Evolutionary conservation across 2,888 invertebrate genomes (phyloP).

Genomic region (Fissipunctia ypsillon): DNA sequence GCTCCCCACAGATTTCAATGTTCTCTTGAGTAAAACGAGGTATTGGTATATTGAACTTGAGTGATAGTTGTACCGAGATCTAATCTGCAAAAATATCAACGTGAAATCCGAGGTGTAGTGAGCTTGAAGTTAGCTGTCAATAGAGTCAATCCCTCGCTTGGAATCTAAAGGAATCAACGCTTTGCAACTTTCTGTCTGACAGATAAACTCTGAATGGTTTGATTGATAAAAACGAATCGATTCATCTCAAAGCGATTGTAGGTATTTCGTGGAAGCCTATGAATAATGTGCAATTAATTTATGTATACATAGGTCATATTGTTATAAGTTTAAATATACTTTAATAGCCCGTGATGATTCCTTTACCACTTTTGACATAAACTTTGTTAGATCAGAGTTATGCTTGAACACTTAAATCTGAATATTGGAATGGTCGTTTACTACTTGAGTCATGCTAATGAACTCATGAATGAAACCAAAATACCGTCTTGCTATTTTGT

Average conservation of each 20-base stretch:
- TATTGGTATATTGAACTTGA: conserved; percentile 11
- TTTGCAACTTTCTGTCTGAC: not conserved
- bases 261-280: not conserved
- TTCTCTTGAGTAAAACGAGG: conserved; percentile 9
- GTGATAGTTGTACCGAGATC: not conserved
- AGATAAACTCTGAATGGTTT: not conserved
- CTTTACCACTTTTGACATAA: not conserved
- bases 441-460: not conserved
- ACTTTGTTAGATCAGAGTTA: not conserved
- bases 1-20: conserved; percentile 16
- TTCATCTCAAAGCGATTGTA: not conserved
- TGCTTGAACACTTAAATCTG: not conserved
- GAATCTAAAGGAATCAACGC: not conserved
- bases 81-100: not conserved
- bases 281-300: not conserved
- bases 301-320: not conserved
- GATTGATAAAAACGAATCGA: not conserved
- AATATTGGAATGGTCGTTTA: not conserved
- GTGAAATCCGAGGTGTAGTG: too few species aligned
- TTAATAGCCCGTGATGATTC: not conserved
- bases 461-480: not conserved
- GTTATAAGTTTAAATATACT: not conserved
- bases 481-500: not conserved
- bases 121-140: too few species aligned
- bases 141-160: too few species aligned